Percentiles rank a stretch among this genome's conserved stretches.
Evolutionary conservation across 2,797 vertebrate species (phyloP).

Genomic region (Threskiornis aethiopicus): DNA sequence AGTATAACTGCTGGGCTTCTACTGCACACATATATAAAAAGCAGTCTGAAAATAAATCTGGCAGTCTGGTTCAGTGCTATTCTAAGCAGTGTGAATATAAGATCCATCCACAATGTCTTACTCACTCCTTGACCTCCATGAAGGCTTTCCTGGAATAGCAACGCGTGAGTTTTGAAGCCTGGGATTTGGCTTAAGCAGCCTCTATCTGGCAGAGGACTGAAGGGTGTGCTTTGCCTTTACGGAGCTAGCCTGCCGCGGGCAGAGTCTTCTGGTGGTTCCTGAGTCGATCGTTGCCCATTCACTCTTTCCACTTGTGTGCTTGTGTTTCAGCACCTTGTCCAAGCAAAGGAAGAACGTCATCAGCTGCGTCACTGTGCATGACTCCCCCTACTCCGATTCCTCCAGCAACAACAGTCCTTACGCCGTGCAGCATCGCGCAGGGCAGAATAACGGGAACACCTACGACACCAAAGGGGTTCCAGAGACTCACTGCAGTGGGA

Average conservation of each 20-base stretch:
- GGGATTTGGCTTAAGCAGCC: conserved; percentile 12
- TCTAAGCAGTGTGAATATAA: conserved; percentile 33
- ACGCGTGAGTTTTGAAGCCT: background rate
- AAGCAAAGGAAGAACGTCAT: conserved; percentile 99
- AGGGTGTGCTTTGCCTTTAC: background rate
- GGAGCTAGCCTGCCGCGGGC: accelerated
- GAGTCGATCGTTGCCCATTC: accelerated
- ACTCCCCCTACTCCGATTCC: conserved; percentile 94
- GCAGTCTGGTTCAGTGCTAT: conserved; percentile 51
- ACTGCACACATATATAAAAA: conserved; percentile 44
- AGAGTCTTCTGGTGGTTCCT: background rate
- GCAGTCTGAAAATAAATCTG: conserved; percentile 60
- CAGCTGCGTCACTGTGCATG: conserved; percentile 98
- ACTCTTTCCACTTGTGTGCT: conserved; percentile 6
- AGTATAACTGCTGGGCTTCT: conserved; percentile 54
- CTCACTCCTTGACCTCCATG: conserved; percentile 49
- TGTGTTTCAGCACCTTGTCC: conserved; percentile 85
- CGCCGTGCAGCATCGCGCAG: conserved; percentile 80
- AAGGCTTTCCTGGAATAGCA: conserved; percentile 58
- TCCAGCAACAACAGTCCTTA: conserved; percentile 96
- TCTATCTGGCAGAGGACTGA: background rate
- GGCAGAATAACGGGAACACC: conserved; percentile 76
- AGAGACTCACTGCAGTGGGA: conserved; percentile 88
- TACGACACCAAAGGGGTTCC: conserved; percentile 88
- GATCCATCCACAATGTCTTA: conserved; percentile 34